Evolutionary conservation across 2,113 vertebrate species (phyloP).

Genomic region (Lepus europaeus): DNA sequence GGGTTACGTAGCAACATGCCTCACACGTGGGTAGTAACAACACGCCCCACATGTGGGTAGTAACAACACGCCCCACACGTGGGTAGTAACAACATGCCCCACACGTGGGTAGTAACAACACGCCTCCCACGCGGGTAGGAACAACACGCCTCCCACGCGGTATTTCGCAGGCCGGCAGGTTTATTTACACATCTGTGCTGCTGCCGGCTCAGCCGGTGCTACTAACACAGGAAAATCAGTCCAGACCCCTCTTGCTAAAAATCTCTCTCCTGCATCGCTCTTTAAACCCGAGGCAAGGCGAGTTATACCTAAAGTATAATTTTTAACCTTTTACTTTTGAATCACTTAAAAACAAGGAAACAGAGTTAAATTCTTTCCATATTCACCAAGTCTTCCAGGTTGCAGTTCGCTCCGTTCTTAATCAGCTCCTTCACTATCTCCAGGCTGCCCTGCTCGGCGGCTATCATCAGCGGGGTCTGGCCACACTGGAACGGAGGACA

Average conservation of each 20-base stretch:
- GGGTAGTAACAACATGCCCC: not conserved
- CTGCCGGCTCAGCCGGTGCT: not conserved
- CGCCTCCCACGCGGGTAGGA: accelerated
- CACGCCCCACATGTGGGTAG: too few relatives aligned
- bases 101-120: not conserved
- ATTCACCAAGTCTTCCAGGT: conserved; percentile 96
- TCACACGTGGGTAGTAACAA: not conserved
- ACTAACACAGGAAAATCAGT: not conserved
- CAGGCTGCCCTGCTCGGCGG: conserved; percentile 96
- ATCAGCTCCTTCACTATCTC: conserved; percentile 97
- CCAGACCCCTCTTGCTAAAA: not conserved
- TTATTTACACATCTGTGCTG: too few relatives aligned
- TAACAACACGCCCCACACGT: not conserved
- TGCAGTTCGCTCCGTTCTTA: conserved; percentile 95
- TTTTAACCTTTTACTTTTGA: not conserved
- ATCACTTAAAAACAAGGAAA: not conserved
- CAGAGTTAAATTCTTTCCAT: not conserved
- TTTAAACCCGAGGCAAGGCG: not conserved
- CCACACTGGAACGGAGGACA: conserved; percentile 89
- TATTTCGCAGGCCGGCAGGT: not conserved
- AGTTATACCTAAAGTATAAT: not conserved
- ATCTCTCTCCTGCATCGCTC: not conserved
- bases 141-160: too few relatives aligned
- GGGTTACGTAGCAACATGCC: not conserved
- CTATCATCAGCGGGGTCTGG: conserved; percentile 97